Evolutionary conservation across 2,797 vertebrate species (phyloP).

Genomic region (Hoplostethus atlanticus): DNA sequence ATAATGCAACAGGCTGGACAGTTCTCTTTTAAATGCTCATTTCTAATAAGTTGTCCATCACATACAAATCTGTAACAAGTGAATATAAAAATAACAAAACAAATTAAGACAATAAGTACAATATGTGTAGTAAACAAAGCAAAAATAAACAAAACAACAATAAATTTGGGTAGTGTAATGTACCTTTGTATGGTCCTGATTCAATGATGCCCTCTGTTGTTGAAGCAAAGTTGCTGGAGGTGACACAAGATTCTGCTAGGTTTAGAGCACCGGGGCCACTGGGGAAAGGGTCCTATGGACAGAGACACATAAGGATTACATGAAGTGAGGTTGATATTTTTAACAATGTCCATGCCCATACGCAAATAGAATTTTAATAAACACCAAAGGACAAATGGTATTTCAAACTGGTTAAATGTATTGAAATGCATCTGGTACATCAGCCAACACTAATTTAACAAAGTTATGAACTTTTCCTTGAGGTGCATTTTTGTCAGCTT

Average conservation of each 20-base stretch:
- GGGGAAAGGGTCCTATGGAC: constrained; percentile 87
- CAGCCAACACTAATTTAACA: no score
- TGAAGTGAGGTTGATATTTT: neutral
- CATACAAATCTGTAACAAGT: neutral
- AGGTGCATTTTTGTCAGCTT: no score
- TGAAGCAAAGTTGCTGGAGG: constrained; percentile 86
- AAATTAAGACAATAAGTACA: neutral
- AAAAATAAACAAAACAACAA: neutral
- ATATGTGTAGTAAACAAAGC: neutral
- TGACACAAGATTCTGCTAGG: constrained; percentile 89
- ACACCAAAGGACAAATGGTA: no score
- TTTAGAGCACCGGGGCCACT: constrained; percentile 84
- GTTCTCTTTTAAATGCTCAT: no score
- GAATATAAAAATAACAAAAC: neutral
- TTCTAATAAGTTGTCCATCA: no score
- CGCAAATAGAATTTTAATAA: no score
- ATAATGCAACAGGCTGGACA: constrained; percentile 10
- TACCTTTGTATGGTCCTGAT: constrained; percentile 89
- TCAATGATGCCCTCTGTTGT: constrained; percentile 90
- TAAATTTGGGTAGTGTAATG: neutral
- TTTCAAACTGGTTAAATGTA: no score
- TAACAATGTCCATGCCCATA: no score
- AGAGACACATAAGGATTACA: neutral
- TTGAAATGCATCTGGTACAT: no score
- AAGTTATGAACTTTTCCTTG: no score